Evolutionary conservation across 2,113 vertebrate species (phyloP), one percentile per base, ranked within the genome.

Genomic region (Protobothrops mucrosquamatus): DNA sequence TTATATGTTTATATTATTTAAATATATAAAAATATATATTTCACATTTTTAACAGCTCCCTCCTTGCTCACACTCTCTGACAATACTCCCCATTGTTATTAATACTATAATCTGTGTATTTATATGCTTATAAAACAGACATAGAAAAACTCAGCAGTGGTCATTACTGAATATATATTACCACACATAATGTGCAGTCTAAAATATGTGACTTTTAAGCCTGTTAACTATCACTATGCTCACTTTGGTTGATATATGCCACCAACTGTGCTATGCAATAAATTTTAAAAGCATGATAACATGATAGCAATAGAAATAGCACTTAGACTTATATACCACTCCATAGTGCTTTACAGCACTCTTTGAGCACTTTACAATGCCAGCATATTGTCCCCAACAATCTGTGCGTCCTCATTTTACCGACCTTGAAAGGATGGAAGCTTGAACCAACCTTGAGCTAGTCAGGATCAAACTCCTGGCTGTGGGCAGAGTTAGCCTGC

Each of bases 91-190:
- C 87, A 90, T 95, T 57, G 23, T 94, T 97, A 96, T 7, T 54
- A 64, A 92, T 95, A 88, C 90, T 91, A 95, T 92, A 92, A 96
- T 96, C 95, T 93, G 95, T 10, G 46, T 94, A 95, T 95, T 96
- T 96, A 94, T 88, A 92, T 61, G 91, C 0, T 64, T 86, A 94
- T 96, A 93, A 96, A 93, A 89, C 95, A 93, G 95, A 87, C 92
- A 94, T 92, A 29, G 91, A 91, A 96, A 97, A 97, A 95, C 9
- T 55, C 59, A 81, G 55, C 92, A 59, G 39, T 85, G 74, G 39
- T 93, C 85, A 87, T 95, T 95, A 91, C 92, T 93, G 92, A 86
- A 69, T 93, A 64, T n/a, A 56, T 74, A 93, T 95, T 56, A 94
- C 29, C 95, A 87, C 56, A 74, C 57, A 59, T 81, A 89, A 96